Percentiles rank a stretch among this genome's conserved stretches.
phyloP scores from a whole-genome alignment of 2,797 vertebrate genomes.

The Hybognathus amarus region DNA sequence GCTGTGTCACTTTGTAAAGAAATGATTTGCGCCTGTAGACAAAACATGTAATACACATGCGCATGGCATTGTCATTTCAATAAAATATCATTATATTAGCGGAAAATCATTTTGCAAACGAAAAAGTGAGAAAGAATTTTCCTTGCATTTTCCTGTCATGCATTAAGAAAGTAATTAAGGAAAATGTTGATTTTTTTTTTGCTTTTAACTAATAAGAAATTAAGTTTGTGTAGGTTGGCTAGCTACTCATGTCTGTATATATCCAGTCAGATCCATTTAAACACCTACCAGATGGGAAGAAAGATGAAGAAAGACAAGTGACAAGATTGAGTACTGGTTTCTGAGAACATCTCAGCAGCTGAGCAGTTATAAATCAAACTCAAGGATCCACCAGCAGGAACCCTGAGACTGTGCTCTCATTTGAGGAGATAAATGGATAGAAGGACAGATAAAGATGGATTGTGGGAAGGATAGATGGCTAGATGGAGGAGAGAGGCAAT shows the following conservation, averaged over 20 bases:
- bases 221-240: neutral
- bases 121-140: neutral
- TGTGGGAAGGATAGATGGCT: slow-evolving; percentile 22
- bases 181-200: neutral
- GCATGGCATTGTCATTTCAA: neutral
- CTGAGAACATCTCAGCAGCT: slow-evolving; percentile 29
- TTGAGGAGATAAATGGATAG: slow-evolving; percentile 45
- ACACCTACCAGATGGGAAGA: slow-evolving; percentile 1
- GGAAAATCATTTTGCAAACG: neutral
- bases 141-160: neutral
- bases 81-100: neutral
- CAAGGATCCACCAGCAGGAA: slow-evolving; percentile 61
- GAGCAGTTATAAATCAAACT: slow-evolving; percentile 66
- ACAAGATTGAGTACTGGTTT: slow-evolving; percentile 20
- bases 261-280: slow-evolving; percentile 7
- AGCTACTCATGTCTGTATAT: neutral
- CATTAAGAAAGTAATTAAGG: neutral
- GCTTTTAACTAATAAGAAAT: neutral
- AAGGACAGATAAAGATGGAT: slow-evolving; percentile 41
- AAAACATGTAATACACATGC: too few relatives aligned
- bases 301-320: slow-evolving; percentile 12
- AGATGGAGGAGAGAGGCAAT: slow-evolving; percentile 48
- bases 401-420: slow-evolving; percentile 46
- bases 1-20: too few relatives aligned
- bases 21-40: too few relatives aligned